These are phyloP conservation scores for Hemaris fuciformis DNA, from an alignment of 2,888 invertebrate species.

Conservation along the genomic window DNA sequence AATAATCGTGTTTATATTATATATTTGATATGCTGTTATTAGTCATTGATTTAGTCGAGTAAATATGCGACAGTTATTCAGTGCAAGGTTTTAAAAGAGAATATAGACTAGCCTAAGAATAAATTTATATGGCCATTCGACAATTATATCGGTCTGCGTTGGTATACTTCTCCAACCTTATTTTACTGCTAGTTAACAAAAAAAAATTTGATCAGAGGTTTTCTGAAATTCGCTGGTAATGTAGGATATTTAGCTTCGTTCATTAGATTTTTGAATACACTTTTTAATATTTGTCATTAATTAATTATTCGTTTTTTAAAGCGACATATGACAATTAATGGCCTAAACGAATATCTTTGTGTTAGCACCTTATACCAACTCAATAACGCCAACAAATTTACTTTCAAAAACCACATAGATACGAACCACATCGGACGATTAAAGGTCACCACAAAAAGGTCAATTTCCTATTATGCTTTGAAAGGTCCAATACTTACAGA, in stretches of 20 bases:
- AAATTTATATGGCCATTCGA: no score
- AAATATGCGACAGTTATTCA: no score
- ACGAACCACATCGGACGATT: not conserved
- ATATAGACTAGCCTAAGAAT: not conserved
- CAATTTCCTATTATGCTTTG: constrained; percentile 5
- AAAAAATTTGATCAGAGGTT: no score
- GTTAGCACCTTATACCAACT: not conserved
- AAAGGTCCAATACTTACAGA: not conserved
- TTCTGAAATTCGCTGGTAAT: no score
- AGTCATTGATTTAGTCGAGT: not conserved
- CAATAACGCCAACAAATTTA: not conserved
- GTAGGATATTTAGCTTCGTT: no score
- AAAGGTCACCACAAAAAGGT: constrained; percentile 1
- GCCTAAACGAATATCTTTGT: not conserved
- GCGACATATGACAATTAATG: no score
- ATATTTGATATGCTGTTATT: not conserved
- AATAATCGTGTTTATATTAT: not conserved
- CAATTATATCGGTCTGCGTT: no score
- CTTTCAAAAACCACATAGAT: not conserved
- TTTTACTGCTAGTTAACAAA: no score
- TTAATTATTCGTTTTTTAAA: no score
- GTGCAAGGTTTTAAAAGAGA: not conserved
- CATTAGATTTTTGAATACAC: no score
- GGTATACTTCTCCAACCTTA: no score
- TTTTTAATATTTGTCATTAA: no score